Base-by-base conservation (phyloP, 2,797 vertebrate genomes). In the Phataginus tetradactyla region DNA sequence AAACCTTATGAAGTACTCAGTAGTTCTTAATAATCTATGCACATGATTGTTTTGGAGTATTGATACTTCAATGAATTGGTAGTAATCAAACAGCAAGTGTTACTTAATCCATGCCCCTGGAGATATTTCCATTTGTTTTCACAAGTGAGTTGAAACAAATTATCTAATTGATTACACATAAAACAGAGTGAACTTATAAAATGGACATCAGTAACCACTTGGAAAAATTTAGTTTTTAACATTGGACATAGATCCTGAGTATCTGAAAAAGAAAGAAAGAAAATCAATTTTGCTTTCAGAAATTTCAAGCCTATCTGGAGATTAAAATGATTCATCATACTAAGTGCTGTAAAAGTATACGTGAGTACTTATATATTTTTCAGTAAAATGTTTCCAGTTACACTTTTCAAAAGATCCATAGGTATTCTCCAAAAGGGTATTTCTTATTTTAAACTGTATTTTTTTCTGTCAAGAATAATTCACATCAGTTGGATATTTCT, bases 1-100 rank as follows among this genome's bases (percentile, higher is more conserved):
- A 79, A 86, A 42, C 8, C 68, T 45, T 57, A 74, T 74, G 23
- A 13, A 61, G 9, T 72, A 9, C 27, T 75, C 15, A 55, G 9
- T 27, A 75, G 20, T 37, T 91, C 9, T 84, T 89, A 25, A 64
- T 89, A 94, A 88, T 81, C 49, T 61, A 59, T 25, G 75, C 45
- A 90, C 11, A 15, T 29, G 61, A 84, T 10, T 69, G 17, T 59
- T 88, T 96, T 51, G 75, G 66, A 96, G 32, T 75, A 75, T 59
- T 71, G 45, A 39, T 20, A 86, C 93, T 91, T 97, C 39, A 85
- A 18, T 74, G 75, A 96, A 59, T 78, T n/a, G 15, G 57, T 55
- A 77, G 72, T 74, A 86, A 94, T 86, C 68, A 75, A 92, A 87
- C 5, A 91, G n/a, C 7, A 21, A 80, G 23, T 77, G 42, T 32